Evolutionary conservation across 2,113 vertebrate species (phyloP).

Genomic region (Platichthys flesus): DNA sequence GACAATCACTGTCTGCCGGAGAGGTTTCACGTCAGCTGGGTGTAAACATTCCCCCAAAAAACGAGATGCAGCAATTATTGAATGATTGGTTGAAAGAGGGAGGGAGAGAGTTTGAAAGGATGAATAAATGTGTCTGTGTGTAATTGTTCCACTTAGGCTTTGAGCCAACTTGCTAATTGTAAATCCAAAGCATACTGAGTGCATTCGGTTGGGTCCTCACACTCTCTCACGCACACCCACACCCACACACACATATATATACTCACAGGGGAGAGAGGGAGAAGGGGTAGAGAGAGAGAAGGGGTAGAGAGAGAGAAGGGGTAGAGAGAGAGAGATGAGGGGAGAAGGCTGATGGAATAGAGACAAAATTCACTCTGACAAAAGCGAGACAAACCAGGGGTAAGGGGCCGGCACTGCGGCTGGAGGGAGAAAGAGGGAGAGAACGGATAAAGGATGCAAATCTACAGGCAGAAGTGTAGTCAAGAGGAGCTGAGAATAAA

Average conservation of each 20-base stretch:
- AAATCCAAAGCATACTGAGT: constrained; percentile 28
- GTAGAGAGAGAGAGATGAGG: background rate
- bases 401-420: constrained; percentile 30
- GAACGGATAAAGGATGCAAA: constrained; percentile 10
- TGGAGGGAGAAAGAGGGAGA: constrained; percentile 1
- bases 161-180: constrained; percentile 50
- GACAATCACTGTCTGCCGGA: background rate
- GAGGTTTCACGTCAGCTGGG: background rate
- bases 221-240: background rate
- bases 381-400: constrained; percentile 51
- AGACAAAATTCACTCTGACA: constrained; percentile 61
- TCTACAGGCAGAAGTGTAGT: constrained; percentile 21
- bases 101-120: background rate
- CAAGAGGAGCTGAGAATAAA: constrained; percentile 26
- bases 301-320: background rate
- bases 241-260: background rate
- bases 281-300: background rate
- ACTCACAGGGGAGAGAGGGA: constrained; percentile 1
- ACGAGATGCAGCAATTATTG: background rate
- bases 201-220: constrained; percentile 18
- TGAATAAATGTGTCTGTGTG: constrained; percentile 12
- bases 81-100: background rate
- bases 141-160: constrained; percentile 34
- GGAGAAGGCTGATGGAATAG: constrained; percentile 43
- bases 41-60: background rate